These are phyloP conservation scores for Lacerta bilineata DNA, from an alignment of 2,797 vertebrate genomes.

Conservation along the genomic window DNA sequence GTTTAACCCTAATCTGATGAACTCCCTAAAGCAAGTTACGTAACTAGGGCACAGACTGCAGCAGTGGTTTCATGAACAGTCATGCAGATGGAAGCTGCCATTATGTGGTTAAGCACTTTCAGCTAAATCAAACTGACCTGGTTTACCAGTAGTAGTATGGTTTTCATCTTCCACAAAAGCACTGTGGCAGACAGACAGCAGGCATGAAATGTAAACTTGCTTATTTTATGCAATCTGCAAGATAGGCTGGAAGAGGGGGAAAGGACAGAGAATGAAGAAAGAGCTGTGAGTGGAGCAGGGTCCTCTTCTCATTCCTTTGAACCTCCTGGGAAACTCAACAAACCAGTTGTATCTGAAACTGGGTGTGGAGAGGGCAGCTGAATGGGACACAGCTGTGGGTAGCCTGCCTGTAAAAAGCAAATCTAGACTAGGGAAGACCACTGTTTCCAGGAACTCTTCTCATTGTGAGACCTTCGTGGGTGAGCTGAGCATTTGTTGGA, in stretches of 20 bases:
- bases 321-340: not conserved
- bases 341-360: not conserved
- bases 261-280: not conserved
- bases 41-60: not conserved
- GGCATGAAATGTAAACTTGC: not conserved
- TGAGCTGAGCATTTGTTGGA: too few species aligned
- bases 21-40: not conserved
- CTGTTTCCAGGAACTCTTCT: too few species aligned
- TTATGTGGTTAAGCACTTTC: not conserved
- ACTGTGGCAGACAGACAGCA: not conserved
- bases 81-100: not conserved
- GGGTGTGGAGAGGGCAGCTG: too few species aligned
- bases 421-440: too few species aligned
- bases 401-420: constrained; percentile 1
- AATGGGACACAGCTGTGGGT: too few species aligned
- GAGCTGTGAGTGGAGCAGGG: not conserved
- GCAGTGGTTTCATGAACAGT: not conserved
- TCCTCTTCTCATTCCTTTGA: too few species aligned
- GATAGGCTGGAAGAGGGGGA: too few species aligned
- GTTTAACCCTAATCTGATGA: not conserved
- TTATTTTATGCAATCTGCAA: not conserved
- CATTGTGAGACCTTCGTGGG: too few species aligned
- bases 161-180: not conserved
- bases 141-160: not conserved
- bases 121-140: not conserved